A percentile compares a stretch with the other conserved stretches of the same genome.
phyloP scores from a whole-genome alignment of 1,140 invertebrate species.

The Liolophura sinensis region DNA sequence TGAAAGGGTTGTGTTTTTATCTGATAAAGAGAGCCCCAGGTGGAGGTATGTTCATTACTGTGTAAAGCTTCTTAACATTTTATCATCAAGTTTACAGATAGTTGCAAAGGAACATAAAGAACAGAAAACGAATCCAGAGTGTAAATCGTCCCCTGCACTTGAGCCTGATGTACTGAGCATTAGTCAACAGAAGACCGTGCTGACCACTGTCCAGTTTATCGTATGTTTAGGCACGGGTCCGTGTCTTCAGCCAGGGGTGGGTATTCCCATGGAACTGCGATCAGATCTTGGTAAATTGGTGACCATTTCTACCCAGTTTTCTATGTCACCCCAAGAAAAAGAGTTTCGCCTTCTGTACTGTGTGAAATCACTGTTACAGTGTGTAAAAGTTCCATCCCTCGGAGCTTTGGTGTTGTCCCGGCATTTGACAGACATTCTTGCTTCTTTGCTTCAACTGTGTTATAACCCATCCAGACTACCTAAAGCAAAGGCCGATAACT shows the following conservation, averaged over 20 bases:
- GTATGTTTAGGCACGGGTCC: slow-evolving; percentile 68
- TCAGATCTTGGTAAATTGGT: slow-evolving; percentile 28
- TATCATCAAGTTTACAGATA: no score
- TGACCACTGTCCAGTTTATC: slow-evolving; percentile 63
- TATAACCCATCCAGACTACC: slow-evolving; percentile 51
- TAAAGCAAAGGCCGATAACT: background rate
- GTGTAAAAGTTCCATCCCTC: slow-evolving; percentile 53
- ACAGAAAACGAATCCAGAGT: no score
- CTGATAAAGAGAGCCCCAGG: no score
- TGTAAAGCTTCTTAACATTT: no score
- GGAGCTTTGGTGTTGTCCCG: slow-evolving; percentile 54
- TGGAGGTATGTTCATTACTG: no score
- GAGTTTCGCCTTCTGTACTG: slow-evolving; percentile 21
- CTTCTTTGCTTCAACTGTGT: slow-evolving; percentile 71
- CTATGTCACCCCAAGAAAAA: slow-evolving; percentile 12
- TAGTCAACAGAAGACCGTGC: slow-evolving; percentile 51
- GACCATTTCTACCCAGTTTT: slow-evolving; percentile 1
- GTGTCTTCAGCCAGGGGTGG: slow-evolving; percentile 69
- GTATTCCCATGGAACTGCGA: slow-evolving; percentile 59
- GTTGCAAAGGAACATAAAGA: no score
- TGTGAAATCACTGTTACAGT: slow-evolving; percentile 46
- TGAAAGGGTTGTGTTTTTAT: no score
- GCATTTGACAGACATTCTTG: slow-evolving; percentile 63
- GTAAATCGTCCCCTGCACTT: slow-evolving; percentile 14
- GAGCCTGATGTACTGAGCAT: slow-evolving; percentile 48